Evolutionary conservation across 2,797 vertebrate species (phyloP).

Genomic region (Galagoides demidoff): DNA sequence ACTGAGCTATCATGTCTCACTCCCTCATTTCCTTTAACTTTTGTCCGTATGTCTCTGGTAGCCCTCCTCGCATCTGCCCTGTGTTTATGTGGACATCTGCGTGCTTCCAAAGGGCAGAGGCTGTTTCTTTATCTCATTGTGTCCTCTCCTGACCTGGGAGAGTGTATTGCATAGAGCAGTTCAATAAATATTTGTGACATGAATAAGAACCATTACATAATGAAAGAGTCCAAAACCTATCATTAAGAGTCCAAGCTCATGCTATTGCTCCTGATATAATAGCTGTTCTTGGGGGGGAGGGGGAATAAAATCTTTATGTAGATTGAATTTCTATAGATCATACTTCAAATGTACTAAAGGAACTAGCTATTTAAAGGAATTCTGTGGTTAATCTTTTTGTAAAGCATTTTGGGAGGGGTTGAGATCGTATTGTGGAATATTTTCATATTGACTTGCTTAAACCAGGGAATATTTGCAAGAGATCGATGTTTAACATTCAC

Average conservation of each 20-base stretch:
- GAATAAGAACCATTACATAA: slow-evolving; percentile 62
- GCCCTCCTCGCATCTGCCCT: not conserved
- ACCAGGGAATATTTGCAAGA: not conserved
- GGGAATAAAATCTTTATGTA: slow-evolving; percentile 41
- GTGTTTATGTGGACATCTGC: no score
- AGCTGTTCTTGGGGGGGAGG: not conserved
- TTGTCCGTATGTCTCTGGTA: no score
- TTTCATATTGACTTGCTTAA: not conserved
- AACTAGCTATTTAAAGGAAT: slow-evolving; percentile 64
- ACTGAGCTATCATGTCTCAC: not conserved
- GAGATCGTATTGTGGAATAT: not conserved
- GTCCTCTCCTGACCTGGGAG: not conserved
- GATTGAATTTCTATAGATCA: slow-evolving; percentile 58
- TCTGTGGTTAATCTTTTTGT: slow-evolving; percentile 46
- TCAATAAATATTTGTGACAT: slow-evolving; percentile 36
- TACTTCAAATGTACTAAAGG: slow-evolving; percentile 40
- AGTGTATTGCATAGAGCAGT: not conserved
- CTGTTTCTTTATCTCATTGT: not conserved
- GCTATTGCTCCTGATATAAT: slow-evolving; percentile 54
- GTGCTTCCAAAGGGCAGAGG: not conserved
- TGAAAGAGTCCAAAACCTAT: not conserved
- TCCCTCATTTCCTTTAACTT: not conserved
- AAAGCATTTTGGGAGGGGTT: not conserved
- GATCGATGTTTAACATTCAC: not conserved
- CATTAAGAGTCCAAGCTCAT: slow-evolving; percentile 56